Evolutionary conservation across 2,888 invertebrate species (phyloP), one percentile per base, ranked within the genome.

Genomic region (Dusona sp.): DNA sequence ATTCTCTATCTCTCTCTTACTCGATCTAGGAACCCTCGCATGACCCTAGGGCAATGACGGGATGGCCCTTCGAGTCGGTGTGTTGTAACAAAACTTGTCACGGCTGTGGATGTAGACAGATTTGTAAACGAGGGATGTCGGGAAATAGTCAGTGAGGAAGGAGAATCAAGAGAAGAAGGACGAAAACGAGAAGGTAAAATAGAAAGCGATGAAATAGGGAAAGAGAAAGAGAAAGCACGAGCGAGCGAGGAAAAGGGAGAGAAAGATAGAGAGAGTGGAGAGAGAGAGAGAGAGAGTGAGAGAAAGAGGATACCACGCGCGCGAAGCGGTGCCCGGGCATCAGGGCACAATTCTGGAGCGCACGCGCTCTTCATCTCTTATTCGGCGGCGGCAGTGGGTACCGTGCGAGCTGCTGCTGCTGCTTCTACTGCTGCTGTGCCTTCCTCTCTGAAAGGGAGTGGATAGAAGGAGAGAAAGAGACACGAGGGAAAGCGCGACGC

Each of bases 311-410:
- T 65, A 77, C 75, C 83, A 72, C 77, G 83, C 86, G 87, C 89
- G 85, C 85, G 88, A 87, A 86, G 87, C 88, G 88, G 88, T 91
- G 93, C 93, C 93, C 93, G 93, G 93, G 93, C 92, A 93, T 93
- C 93, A 93, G 93, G 93, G 93, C 93, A 93, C 93, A 82, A 88
- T 86, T 83, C 83, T 86, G 48, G 29, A 82, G 73, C 79, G 88
- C 89, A 88, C 88, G 88, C 80, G 89, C 89, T 88, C 87, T 83
- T 80, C 79, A 57, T 79, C 61, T 79, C 79, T 68, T 79, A 82
- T 81, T 68, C 86, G 51, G 65, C 78, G 72, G 82, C 57, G 74
- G 80, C 77, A 51, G 74, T 42, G 54, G 83, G 72, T 78, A 78
- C 84, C 84, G 86, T 84, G 73, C 86, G 86, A 81, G 86, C 86